Evolutionary conservation across 30 jellyfish, hydroid and myxozoan genomes (phyloP), one percentile per base, ranked within the genome.

Genomic region (Cassiopea andromeda): DNA sequence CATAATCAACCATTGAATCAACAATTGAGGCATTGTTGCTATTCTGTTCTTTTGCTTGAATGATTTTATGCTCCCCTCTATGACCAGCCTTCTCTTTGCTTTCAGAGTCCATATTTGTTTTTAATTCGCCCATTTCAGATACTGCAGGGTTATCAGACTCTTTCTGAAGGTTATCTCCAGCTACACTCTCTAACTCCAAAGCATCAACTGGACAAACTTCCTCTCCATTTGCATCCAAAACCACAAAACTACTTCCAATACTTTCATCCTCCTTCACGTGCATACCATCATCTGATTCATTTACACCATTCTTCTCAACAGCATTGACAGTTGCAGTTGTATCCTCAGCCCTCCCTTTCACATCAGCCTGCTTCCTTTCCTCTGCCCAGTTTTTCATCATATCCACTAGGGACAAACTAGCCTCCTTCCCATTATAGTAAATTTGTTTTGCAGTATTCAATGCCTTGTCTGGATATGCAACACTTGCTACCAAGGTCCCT

Each of bases 401-500:
- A 1, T 73, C 75, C 14, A 80, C 95, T 6, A 88, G 82, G n/a
- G 90, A 69, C 7, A 46, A 6, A 14, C 82, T 73, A 27, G 54
- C 64, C 48, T 58, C 90, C 82, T 38, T 80, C 54, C 84, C 73
- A n/a, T 66, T 78, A 18, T 54, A 61, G 45, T 76, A 88, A 5
- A 73, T 84, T 12, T 54, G 46, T 13, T 60, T 81, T 17, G 91
- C 76, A 12, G 59, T 48, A 9, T 69, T 17, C 1, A 64, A 7
- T 14, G 95, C 90, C 43, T 70, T 78, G 44, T 88, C 72, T 7
- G 95, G 95, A 76, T 88, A 88, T 43, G 90, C 85, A 80, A 88
- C 87, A 7, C 89, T 77, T 46, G 95, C 95, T 27, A 73, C 95
- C 43, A 73, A 75, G 7, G 87, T 60, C 14, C 91, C 91, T 16